Evolutionary conservation across 1,140 invertebrate species (phyloP).

Genomic region (Belonocnema kinseyi): DNA sequence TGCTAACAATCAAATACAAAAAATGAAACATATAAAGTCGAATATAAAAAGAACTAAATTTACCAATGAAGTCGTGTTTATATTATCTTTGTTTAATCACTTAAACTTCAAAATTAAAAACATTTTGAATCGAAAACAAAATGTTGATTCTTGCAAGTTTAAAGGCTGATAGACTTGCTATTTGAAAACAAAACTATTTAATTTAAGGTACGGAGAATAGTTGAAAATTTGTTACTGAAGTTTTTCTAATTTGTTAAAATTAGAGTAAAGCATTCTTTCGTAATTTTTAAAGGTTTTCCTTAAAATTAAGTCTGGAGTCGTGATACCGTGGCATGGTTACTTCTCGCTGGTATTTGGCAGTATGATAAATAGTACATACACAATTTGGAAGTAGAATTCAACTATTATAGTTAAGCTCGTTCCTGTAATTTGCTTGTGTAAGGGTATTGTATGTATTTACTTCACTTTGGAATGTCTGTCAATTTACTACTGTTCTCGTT

Average conservation of each 20-base stretch:
- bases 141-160: no score
- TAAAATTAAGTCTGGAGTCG: constrained; percentile 49
- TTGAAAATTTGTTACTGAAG: no score
- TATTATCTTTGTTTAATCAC: no score
- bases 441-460: constrained; percentile 6
- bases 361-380: not conserved
- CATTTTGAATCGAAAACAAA: no score
- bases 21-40: no score
- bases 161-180: no score
- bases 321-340: constrained; percentile 64
- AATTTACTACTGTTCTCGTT: not conserved
- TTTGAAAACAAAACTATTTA: no score
- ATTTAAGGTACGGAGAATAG: no score
- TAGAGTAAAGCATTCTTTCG: not conserved
- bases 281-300: not conserved
- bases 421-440: constrained; percentile 1
- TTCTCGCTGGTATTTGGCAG: constrained; percentile 43
- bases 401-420: constrained; percentile 2
- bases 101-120: no score
- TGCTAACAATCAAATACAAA: no score
- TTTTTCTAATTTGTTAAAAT: not conserved
- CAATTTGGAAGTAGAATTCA: not conserved
- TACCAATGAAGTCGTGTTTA: no score
- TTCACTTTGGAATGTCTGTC: not conserved
- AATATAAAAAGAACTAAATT: no score